Conservation (phyloP, 1,140 invertebrate genomes). For the Polyergus mexicanus region DNA sequence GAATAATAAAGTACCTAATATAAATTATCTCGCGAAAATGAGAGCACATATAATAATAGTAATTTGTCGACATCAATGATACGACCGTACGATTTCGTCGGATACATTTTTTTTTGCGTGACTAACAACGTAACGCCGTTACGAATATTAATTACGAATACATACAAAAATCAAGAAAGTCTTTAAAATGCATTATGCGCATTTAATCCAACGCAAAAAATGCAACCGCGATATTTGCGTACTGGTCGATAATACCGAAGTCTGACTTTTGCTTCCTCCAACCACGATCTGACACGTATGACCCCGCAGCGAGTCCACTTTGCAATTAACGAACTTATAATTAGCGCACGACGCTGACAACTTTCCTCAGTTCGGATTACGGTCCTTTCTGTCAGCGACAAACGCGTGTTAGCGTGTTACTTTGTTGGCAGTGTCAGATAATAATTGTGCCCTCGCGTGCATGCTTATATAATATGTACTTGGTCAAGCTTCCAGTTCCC, state of each 20-base stretch:
- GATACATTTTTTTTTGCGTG: not conserved
- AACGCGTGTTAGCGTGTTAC: conserved; percentile 66
- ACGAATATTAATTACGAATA: conserved; percentile 17
- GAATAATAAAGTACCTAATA: conserved; percentile 30
- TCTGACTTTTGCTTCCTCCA: conserved; percentile 22
- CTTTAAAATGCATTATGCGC: not conserved
- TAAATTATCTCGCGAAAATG: conserved; percentile 38
- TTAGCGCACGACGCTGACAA: conserved; percentile 71
- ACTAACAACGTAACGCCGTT: not conserved
- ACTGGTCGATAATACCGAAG: conserved; percentile 27
- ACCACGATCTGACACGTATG: conserved; percentile 29
- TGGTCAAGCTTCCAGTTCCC: conserved; percentile 32
- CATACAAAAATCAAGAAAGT: not conserved
- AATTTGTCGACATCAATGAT: not conserved
- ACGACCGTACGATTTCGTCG: conserved; percentile 20
- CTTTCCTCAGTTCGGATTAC: conserved; percentile 71
- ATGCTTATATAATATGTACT: conserved; percentile 43
- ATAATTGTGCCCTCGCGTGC: conserved; percentile 56
- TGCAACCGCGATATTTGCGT: not conserved
- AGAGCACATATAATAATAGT: conserved; percentile 30
- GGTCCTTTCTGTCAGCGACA: conserved; percentile 61
- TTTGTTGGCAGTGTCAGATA: conserved; percentile 67
- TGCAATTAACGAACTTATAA: conserved; percentile 76
- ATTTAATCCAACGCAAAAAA: not conserved
- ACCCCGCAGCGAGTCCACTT: conserved; percentile 65